phyloP scores from a whole-genome alignment of 2,797 vertebrate genomes.

The Serranus cabrilla region DNA sequence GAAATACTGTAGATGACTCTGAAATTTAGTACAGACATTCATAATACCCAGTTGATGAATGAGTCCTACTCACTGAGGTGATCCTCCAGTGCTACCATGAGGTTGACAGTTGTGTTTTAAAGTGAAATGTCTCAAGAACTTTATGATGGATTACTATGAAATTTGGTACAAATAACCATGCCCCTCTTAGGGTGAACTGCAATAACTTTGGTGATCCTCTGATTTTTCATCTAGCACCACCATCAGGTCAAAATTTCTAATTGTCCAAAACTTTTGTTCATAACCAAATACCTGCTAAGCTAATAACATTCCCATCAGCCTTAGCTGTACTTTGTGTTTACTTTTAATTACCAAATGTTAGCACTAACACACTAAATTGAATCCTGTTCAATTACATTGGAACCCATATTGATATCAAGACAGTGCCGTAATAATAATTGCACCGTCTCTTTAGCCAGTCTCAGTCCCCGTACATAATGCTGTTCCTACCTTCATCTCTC shows the following conservation, averaged over 20 bases:
- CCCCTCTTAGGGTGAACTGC: background rate
- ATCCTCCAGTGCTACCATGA: background rate
- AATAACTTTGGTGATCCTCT: background rate
- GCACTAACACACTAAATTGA: background rate
- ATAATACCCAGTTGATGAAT: background rate
- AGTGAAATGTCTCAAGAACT: background rate
- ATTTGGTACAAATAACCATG: background rate
- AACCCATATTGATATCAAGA: background rate
- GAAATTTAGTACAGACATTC: background rate
- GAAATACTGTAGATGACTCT: background rate
- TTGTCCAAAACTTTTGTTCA: background rate
- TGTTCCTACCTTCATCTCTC: conserved; percentile 1
- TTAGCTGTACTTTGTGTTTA: background rate
- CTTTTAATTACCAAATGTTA: background rate
- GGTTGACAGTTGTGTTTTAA: background rate
- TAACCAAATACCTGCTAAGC: background rate
- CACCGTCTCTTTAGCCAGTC: background rate
- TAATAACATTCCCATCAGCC: background rate
- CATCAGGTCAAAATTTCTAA: background rate
- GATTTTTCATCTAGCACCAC: background rate
- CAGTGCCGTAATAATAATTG: background rate
- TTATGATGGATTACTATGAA: background rate
- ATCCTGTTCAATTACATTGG: background rate
- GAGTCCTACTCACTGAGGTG: background rate
- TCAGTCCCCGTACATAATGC: background rate